phyloP scores from a whole-genome alignment of 2,113 vertebrate genomes.

The Aleadryas rufinucha region DNA sequence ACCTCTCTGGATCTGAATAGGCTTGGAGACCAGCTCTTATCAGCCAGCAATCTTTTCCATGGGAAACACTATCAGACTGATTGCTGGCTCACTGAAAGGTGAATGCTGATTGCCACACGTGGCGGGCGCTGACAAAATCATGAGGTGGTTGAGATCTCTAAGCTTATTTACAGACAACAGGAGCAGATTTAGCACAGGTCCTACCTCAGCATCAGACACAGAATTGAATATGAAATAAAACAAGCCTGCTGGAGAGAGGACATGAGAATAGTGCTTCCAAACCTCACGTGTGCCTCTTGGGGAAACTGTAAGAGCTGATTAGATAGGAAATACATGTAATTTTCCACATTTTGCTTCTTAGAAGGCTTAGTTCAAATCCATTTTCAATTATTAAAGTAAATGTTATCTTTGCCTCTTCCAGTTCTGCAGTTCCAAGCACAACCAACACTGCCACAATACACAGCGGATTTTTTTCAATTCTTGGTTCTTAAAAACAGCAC shows the following conservation, averaged over 20 bases:
- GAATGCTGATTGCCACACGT: neutral
- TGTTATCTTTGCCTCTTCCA: neutral
- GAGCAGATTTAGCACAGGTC: neutral
- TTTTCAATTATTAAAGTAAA: neutral
- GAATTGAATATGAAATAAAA: neutral
- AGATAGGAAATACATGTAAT: neutral
- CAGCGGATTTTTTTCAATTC: neutral
- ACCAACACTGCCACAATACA: neutral
- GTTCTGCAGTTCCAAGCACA: neutral
- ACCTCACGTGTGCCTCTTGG: neutral
- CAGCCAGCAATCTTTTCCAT: neutral
- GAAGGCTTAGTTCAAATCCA: neutral
- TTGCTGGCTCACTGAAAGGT: neutral
- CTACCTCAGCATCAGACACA: neutral
- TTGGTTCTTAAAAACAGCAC: neutral
- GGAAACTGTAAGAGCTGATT: neutral
- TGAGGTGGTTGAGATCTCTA: neutral
- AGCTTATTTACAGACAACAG: neutral
- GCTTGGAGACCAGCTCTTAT: neutral
- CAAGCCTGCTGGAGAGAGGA: neutral
- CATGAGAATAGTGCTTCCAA: neutral
- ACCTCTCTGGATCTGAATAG: neutral
- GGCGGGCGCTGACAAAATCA: accelerated
- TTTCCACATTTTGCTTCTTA: neutral
- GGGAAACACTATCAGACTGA: neutral